phyloP scores from a whole-genome alignment of 2,113 vertebrate species.

The Muscicapa adusta region DNA sequence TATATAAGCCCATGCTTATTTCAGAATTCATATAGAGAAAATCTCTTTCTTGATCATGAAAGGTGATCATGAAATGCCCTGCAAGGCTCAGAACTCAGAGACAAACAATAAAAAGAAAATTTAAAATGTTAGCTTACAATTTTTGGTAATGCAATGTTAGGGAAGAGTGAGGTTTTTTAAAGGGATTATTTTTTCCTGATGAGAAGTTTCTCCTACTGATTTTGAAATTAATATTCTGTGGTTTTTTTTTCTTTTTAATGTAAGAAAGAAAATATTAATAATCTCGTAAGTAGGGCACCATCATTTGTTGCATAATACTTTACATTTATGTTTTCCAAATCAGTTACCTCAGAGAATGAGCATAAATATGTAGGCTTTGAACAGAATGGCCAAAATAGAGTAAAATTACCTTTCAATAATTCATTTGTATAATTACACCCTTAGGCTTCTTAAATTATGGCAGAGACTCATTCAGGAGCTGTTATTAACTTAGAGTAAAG shows the following conservation, averaged over 20 bases:
- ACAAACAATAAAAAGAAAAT: neutral
- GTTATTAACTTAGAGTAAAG: neutral
- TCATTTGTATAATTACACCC: slow-evolving; percentile 30
- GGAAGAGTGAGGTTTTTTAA: neutral
- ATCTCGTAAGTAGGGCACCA: neutral
- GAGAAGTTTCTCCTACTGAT: neutral
- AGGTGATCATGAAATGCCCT: neutral
- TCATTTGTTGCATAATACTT: neutral
- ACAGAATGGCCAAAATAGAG: neutral
- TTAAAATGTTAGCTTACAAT: neutral
- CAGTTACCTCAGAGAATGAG: neutral
- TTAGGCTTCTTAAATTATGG: neutral
- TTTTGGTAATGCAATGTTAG: neutral
- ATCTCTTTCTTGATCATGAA: neutral
- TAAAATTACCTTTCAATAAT: neutral
- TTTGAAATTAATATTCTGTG: neutral
- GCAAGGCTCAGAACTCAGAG: neutral
- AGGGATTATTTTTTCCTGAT: neutral
- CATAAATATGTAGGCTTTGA: neutral
- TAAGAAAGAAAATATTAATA: neutral
- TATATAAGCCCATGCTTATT: neutral
- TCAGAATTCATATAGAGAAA: neutral
- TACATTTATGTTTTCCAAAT: neutral
- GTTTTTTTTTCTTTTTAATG: neutral
- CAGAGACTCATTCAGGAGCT: neutral